A percentile compares a stretch with the other conserved stretches of the same genome.
Evolutionary conservation across 2,113 vertebrate species (phyloP).

Genomic region (Petromus typicus): DNA sequence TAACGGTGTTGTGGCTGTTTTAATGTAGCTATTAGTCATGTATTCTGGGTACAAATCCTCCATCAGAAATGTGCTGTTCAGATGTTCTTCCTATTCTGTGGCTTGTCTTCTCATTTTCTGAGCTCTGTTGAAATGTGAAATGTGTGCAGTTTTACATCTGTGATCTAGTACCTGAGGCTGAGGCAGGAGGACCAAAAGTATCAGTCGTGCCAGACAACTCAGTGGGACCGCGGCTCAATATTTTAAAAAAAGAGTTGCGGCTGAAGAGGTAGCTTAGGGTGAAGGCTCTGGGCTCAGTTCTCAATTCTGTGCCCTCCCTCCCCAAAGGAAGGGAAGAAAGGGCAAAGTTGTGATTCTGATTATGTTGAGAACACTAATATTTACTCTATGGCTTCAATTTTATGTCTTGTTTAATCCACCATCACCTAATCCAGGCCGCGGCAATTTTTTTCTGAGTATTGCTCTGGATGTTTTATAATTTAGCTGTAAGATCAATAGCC

Average conservation of each 20-base stretch:
- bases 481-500: background rate
- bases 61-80: background rate
- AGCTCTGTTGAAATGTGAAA: background rate
- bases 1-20: background rate
- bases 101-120: background rate
- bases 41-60: background rate
- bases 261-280: background rate
- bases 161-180: background rate
- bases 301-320: background rate
- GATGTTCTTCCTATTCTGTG: background rate
- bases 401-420: background rate
- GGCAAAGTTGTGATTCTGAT: background rate
- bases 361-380: background rate
- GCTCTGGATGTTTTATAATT: background rate
- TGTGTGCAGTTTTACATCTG: background rate
- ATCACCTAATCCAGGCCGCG: background rate
- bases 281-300: background rate
- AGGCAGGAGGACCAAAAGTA: background rate
- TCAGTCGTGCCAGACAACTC: background rate
- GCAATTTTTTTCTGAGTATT: background rate
- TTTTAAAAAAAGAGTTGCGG: background rate
- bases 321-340: background rate
- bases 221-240: background rate
- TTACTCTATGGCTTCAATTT: background rate
- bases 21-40: background rate